Conservation (phyloP, 2,888 invertebrate species). For the Thyatira batis region DNA sequence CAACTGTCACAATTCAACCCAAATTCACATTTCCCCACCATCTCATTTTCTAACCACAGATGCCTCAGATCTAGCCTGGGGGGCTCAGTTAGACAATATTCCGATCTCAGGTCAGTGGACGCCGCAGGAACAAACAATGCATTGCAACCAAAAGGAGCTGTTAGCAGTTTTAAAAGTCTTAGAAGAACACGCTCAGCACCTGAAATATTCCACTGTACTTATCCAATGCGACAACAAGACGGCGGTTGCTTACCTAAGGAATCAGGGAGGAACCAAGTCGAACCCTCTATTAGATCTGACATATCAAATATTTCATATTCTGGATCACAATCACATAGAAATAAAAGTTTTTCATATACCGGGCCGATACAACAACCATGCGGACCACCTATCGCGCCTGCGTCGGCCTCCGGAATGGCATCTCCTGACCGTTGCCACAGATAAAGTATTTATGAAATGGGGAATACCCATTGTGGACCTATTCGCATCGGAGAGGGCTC, state of each 20-base stretch:
- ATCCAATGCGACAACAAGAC: conserved; percentile 35
- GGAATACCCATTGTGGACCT: conserved; percentile 27
- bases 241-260: conserved; percentile 25
- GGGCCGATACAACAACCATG: conserved; percentile 26
- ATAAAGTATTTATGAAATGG: conserved; percentile 21
- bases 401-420: conserved; percentile 25
- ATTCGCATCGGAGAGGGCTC: conserved; percentile 26
- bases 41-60: conserved; percentile 23
- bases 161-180: too few relatives aligned
- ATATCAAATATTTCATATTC: conserved; percentile 11
- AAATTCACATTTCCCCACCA: conserved; percentile 15
- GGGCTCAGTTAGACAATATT: conserved; percentile 22
- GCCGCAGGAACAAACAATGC: too few relatives aligned
- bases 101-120: conserved; percentile 11
- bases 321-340: conserved; percentile 16
- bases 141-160: too few relatives aligned
- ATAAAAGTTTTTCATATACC: conserved; percentile 21
- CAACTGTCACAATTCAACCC: conserved; percentile 11
- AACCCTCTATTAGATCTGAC: conserved; percentile 18
- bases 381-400: conserved; percentile 23
- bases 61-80: conserved; percentile 28
- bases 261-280: conserved; percentile 39
- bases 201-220: conserved; percentile 7
- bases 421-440: conserved; percentile 12
- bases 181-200: conserved; percentile 6